Evolutionary conservation across 2,113 vertebrate genomes (phyloP).

Genomic region (Dicaeum eximium): DNA sequence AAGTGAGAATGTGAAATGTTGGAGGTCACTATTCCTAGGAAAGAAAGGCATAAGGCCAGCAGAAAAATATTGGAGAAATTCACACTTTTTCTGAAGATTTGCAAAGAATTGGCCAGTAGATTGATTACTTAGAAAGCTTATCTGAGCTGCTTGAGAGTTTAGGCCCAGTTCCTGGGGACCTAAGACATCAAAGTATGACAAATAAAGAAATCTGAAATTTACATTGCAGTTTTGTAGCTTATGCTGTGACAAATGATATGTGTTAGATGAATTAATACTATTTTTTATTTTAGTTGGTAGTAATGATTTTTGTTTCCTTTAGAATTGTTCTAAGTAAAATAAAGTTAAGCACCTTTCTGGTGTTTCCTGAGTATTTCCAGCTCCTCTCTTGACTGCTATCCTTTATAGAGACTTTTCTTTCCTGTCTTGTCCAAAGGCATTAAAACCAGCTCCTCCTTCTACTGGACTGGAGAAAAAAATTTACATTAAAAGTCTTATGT

Average conservation of each 20-base stretch:
- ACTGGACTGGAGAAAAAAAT: background rate
- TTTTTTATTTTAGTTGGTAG: background rate
- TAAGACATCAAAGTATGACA: background rate
- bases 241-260: background rate
- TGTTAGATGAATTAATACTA: background rate
- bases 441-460: background rate
- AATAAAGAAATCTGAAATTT: background rate
- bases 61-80: background rate
- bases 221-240: background rate
- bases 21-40: background rate
- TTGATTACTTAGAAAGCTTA: background rate
- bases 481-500: background rate
- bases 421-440: background rate
- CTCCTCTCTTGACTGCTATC: background rate
- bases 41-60: background rate
- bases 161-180: background rate
- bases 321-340: background rate
- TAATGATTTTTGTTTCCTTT: background rate
- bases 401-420: background rate
- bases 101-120: background rate
- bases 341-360: background rate
- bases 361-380: background rate
- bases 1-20: background rate
- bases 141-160: background rate
- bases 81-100: background rate